Conservation (phyloP, 2,888 invertebrate genomes). For the Cinara cedri region DNA sequence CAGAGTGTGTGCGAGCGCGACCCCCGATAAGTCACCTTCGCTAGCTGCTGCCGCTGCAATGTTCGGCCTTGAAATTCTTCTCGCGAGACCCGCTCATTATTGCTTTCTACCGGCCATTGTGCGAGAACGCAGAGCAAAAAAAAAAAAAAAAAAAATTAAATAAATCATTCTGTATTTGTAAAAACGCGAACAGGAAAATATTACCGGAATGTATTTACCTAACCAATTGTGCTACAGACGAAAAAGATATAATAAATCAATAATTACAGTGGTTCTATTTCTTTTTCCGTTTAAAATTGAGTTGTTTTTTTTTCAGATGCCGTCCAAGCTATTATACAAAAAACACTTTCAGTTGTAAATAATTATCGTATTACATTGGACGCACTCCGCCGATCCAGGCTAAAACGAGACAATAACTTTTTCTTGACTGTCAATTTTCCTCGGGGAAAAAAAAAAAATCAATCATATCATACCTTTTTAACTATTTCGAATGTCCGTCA, state of each 20-base stretch:
- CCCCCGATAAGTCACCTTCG: slow-evolving; percentile 8
- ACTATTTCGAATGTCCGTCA: no score
- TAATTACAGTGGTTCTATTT: not conserved
- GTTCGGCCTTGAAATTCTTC: slow-evolving; percentile 18
- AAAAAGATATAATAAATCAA: not conserved
- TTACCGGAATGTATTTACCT: not conserved
- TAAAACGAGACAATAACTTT: no score
- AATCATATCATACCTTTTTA: no score
- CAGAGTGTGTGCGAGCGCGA: not conserved
- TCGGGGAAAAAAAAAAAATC: no score
- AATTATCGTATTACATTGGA: no score
- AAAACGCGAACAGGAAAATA: slow-evolving; percentile 3
- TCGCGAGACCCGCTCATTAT: not conserved
- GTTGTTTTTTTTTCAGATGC: not conserved
- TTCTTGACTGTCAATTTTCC: no score
- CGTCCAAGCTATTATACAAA: no score
- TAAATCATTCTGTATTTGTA: not conserved
- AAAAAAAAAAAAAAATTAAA: not conserved
- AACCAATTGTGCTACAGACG: not conserved
- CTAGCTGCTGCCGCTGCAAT: not conserved
- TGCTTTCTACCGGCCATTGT: slow-evolving; percentile 11
- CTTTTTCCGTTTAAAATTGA: no score
- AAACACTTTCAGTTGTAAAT: no score
- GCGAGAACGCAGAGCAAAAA: no score
- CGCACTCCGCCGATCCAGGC: no score